Conservation (phyloP, 2,797 vertebrate species). For the Melanotaenia maccullochi region DNA sequence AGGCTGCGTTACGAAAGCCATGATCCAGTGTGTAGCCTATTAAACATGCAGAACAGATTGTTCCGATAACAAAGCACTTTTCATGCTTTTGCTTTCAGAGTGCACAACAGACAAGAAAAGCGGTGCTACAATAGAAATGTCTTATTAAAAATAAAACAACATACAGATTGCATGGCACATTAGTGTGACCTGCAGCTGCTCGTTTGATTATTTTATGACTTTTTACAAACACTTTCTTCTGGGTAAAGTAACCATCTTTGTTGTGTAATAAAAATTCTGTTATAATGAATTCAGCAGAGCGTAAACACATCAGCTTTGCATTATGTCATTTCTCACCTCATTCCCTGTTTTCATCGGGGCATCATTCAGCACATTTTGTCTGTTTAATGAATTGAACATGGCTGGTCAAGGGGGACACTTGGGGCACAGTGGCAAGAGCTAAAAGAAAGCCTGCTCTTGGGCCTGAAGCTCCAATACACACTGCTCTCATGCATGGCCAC, state of each 20-base stretch:
- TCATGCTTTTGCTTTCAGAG: no score
- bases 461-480: conserved; percentile 41
- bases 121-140: no score
- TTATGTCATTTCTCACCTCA: not conserved
- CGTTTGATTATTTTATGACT: no score
- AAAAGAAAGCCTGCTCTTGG: conserved; percentile 45
- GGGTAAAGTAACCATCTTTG: not conserved
- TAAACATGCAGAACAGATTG: conserved; percentile 7
- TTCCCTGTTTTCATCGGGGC: conserved; percentile 3
- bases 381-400: conserved; percentile 29
- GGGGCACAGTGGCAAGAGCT: conserved; percentile 22
- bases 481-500: conserved; percentile 56
- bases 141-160: no score
- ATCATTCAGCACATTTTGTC: not conserved
- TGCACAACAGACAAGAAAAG: no score
- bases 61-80: not conserved
- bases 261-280: not conserved
- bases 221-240: no score
- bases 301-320: not conserved
- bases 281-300: not conserved
- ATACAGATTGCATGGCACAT: no score
- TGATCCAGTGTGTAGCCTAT: not conserved
- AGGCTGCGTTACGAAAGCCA: conserved; percentile 5
- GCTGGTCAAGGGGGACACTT: conserved; percentile 34
- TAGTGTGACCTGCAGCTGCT: no score